phyloP scores from a whole-genome alignment of 37 sponge, comb jelly and placozoan species.

The Amphimedon queenslandica region DNA sequence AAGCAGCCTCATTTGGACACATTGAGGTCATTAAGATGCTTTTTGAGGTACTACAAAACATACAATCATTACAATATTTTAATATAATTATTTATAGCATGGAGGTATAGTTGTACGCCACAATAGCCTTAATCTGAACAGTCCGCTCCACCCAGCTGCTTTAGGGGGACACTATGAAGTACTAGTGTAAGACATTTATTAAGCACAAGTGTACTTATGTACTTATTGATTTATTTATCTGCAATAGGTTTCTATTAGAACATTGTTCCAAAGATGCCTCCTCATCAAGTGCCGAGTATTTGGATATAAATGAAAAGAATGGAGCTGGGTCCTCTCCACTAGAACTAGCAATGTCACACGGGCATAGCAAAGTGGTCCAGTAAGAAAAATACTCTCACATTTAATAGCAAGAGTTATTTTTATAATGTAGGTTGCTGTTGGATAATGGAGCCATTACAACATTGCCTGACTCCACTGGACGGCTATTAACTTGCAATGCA shows the following conservation, averaged over 20 bases:
- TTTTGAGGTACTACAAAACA: conserved; percentile 36
- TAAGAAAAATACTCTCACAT: neutral
- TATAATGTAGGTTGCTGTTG: conserved; percentile 32
- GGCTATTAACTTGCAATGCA: conserved; percentile 23
- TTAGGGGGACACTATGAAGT: conserved; percentile 37
- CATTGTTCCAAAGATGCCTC: neutral
- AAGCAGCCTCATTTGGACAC: conserved; percentile 47
- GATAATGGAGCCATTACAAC: conserved; percentile 49
- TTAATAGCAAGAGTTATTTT: neutral
- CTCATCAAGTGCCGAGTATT: neutral
- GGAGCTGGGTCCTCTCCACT: conserved; percentile 5
- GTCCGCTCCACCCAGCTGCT: conserved; percentile 51
- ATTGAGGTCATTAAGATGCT: conserved; percentile 16
- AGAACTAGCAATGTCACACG: conserved; percentile 50
- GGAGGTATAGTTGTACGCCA: conserved; percentile 27
- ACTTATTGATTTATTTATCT: neutral
- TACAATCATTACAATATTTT: too few species aligned
- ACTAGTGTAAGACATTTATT: conserved; percentile 10
- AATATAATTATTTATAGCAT: neutral
- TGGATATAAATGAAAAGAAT: conserved; percentile 11
- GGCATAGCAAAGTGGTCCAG: conserved; percentile 43
- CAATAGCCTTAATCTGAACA: neutral
- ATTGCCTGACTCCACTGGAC: conserved; percentile 49
- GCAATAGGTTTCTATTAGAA: neutral
- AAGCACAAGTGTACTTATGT: neutral